Evolutionary conservation across 2,888 invertebrate genomes (phyloP).

Genomic region (Himalopsyche tibetana): DNA sequence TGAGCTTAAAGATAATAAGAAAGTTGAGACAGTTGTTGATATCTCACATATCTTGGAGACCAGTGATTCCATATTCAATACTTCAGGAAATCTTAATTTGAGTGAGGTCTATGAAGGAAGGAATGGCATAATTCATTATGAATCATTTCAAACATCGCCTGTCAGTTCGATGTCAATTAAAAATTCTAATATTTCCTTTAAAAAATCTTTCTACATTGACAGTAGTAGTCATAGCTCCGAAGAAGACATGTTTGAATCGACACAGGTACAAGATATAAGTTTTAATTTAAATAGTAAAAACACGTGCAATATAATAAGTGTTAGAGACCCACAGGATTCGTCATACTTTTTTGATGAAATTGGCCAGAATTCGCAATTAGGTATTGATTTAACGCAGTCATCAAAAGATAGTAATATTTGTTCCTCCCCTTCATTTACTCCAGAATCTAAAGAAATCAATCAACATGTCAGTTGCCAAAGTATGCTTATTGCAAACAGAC

Average conservation of each 20-base stretch:
- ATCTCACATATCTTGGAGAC: neutral
- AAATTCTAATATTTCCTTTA: neutral
- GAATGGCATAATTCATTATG: slow-evolving; percentile 67
- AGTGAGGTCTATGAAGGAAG: slow-evolving; percentile 59
- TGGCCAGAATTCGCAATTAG: neutral
- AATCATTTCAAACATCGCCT: slow-evolving; percentile 66
- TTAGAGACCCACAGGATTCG: neutral
- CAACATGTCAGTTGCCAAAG: slow-evolving; percentile 13
- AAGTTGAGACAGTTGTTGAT: neutral
- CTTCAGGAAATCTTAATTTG: slow-evolving; percentile 22
- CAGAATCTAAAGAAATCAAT: neutral
- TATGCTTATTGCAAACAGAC: neutral
- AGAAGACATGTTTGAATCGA: slow-evolving; percentile 1
- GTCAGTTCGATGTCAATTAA: neutral
- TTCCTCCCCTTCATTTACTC: neutral
- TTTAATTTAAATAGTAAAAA: neutral
- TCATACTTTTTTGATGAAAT: neutral
- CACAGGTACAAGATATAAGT: neutral
- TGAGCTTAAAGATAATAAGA: neutral
- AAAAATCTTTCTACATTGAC: neutral
- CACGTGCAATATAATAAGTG: neutral
- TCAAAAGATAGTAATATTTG: neutral
- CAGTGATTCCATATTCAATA: neutral
- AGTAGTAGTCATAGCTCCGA: neutral
- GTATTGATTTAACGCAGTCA: slow-evolving; percentile 14